Evolutionary conservation across 1,140 invertebrate species (phyloP).

Genomic region (Elysia chlorotica): DNA sequence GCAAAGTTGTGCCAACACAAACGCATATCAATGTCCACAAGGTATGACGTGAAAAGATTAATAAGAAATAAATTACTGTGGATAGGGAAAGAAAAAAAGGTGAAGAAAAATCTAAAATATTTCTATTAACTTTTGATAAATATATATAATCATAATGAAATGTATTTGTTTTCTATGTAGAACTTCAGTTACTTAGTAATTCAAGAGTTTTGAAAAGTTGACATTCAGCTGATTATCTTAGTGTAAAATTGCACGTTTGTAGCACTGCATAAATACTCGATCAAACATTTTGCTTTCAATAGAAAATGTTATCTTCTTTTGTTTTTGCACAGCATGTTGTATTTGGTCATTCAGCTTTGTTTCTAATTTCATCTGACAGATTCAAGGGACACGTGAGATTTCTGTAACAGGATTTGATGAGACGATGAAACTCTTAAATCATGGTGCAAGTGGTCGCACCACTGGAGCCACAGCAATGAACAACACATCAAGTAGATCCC

Average conservation of each 20-base stretch:
- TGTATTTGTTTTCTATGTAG: too few species aligned
- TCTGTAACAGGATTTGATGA: conserved; percentile 38
- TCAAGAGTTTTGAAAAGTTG: background rate
- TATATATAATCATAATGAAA: too few species aligned
- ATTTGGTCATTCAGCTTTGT: background rate
- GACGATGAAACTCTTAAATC: conserved; percentile 64
- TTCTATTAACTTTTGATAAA: too few species aligned
- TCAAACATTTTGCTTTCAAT: too few species aligned
- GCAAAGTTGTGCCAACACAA: too few species aligned
- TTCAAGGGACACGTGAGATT: conserved; percentile 51
- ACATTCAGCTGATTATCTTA: background rate
- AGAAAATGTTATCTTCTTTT: background rate
- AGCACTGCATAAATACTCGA: background rate
- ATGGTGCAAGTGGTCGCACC: conserved; percentile 76
- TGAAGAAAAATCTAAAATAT: too few species aligned
- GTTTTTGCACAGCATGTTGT: background rate
- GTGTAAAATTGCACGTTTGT: background rate
- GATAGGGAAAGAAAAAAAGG: too few species aligned
- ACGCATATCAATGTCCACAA: too few species aligned
- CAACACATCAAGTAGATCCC: conserved; percentile 67
- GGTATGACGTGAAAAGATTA: too few species aligned
- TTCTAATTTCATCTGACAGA: conserved; percentile 34
- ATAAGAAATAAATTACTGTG: too few species aligned
- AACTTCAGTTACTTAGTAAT: too few species aligned
- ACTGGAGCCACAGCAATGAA: conserved; percentile 87